phyloP scores from a whole-genome alignment of 2,888 invertebrate genomes.

The Sarcophaga variegata region DNA sequence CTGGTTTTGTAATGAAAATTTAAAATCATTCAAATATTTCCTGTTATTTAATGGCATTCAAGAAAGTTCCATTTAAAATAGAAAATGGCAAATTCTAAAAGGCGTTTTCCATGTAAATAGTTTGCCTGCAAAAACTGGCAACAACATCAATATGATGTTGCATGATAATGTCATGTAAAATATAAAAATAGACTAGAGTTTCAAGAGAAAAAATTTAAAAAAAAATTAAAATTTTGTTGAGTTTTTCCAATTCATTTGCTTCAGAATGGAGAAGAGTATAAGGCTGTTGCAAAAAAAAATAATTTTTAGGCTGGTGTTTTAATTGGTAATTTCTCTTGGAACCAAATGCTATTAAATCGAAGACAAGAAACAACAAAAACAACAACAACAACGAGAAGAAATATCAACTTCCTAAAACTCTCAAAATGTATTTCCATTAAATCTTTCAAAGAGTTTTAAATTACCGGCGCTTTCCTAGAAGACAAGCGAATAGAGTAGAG shows the following conservation, averaged over 20 bases:
- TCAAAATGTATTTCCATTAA: constrained; percentile 14
- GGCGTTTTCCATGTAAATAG: constrained; percentile 18
- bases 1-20: neutral
- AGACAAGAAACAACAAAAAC: no score
- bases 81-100: constrained; percentile 23
- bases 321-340: neutral
- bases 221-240: neutral
- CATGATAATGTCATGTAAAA: neutral
- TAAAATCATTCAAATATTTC: neutral
- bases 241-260: no score
- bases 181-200: neutral
- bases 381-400: neutral
- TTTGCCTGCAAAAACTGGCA: neutral
- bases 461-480: constrained; percentile 55
- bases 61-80: constrained; percentile 1
- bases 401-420: constrained; percentile 31
- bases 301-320: neutral
- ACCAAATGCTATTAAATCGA: no score
- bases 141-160: neutral
- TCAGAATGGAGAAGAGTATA: no score
- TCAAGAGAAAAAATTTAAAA: neutral
- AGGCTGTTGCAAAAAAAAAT: no score
- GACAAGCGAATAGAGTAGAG: neutral
- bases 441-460: constrained; percentile 37
- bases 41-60: neutral